A percentile compares a stretch with the other conserved stretches of the same genome.
phyloP scores from a whole-genome alignment of 2,888 invertebrate genomes.

The Dynastes tityus region DNA sequence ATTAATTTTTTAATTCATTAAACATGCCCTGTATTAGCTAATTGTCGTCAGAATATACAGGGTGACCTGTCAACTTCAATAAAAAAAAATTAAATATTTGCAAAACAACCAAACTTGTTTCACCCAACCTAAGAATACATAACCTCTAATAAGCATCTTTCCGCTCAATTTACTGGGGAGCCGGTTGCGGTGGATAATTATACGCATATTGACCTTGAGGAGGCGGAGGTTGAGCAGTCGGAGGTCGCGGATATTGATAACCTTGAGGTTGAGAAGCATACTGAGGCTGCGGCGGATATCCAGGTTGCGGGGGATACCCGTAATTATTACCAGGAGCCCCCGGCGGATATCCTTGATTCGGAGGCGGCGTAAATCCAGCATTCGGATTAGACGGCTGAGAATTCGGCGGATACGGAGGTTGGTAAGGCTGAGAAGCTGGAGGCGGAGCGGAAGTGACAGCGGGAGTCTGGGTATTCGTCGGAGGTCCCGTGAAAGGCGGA shows the following conservation, averaged over 20 bases:
- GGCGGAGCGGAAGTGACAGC: slow-evolving; percentile 73
- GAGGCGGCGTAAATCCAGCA: slow-evolving; percentile 71
- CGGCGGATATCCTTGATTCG: slow-evolving; percentile 66
- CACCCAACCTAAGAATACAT: too few relatives aligned
- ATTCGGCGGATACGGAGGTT: slow-evolving; percentile 72
- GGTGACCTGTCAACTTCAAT: too few relatives aligned
- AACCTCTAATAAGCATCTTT: too few relatives aligned
- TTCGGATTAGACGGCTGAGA: slow-evolving; percentile 71
- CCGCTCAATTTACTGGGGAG: slow-evolving; percentile 73
- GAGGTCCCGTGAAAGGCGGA: slow-evolving; percentile 76
- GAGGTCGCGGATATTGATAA: slow-evolving; percentile 78
- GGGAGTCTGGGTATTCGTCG: slow-evolving; percentile 69
- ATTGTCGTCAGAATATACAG: too few relatives aligned
- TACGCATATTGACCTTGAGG: slow-evolving; percentile 84
- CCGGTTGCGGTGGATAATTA: slow-evolving; percentile 86
- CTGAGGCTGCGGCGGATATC: slow-evolving; percentile 75
- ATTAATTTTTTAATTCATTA: too few relatives aligned
- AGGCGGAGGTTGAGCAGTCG: slow-evolving; percentile 80
- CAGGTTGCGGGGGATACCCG: slow-evolving; percentile 76
- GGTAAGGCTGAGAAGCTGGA: slow-evolving; percentile 74
- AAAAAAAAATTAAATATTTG: too few relatives aligned
- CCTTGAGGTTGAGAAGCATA: slow-evolving; percentile 76
- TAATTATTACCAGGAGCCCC: slow-evolving; percentile 64
- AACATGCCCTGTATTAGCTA: too few relatives aligned
- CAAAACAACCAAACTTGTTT: too few relatives aligned